A percentile compares a stretch with the other conserved stretches of the same genome.
These are phyloP conservation scores for Copsychus sechellarum DNA, from an alignment of 2,113 vertebrate genomes.

Conservation along the genomic window DNA sequence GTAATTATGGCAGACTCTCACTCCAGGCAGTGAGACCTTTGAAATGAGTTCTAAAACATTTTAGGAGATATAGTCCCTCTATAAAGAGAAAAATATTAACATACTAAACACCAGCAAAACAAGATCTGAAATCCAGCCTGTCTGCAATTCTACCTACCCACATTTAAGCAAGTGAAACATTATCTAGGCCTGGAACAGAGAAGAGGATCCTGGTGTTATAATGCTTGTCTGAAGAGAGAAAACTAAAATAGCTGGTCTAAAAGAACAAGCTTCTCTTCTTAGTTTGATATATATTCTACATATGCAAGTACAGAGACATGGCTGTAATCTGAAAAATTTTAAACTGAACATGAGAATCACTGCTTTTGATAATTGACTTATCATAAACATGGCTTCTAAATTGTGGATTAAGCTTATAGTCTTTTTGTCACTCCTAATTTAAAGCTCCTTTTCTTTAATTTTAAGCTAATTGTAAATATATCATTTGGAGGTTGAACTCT, in stretches of 20 bases:
- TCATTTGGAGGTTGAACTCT: not conserved
- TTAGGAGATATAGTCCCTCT: not conserved
- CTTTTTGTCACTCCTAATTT: not conserved
- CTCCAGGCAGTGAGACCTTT: not conserved
- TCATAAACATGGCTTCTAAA: not conserved
- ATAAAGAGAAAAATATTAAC: not conserved
- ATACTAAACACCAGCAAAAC: not conserved
- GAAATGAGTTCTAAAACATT: not conserved
- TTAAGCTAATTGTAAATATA: not conserved
- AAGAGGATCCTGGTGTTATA: not conserved
- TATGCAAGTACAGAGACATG: rapidly evolving
- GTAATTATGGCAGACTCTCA: not conserved
- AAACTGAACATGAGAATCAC: not conserved
- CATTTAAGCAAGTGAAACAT: not conserved
- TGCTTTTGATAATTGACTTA: not conserved
- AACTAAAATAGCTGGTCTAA: not conserved
- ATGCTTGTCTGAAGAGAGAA: not conserved
- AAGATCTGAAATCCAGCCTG: not conserved
- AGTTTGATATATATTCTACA: not conserved
- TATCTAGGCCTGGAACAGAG: not conserved
- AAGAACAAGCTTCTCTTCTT: not conserved
- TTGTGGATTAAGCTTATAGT: not conserved
- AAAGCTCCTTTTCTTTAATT: not conserved
- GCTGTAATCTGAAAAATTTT: not conserved
- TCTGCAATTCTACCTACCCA: not conserved